Base-by-base conservation (phyloP, 2,797 vertebrate genomes). In the Vespertilio murinus region DNA sequence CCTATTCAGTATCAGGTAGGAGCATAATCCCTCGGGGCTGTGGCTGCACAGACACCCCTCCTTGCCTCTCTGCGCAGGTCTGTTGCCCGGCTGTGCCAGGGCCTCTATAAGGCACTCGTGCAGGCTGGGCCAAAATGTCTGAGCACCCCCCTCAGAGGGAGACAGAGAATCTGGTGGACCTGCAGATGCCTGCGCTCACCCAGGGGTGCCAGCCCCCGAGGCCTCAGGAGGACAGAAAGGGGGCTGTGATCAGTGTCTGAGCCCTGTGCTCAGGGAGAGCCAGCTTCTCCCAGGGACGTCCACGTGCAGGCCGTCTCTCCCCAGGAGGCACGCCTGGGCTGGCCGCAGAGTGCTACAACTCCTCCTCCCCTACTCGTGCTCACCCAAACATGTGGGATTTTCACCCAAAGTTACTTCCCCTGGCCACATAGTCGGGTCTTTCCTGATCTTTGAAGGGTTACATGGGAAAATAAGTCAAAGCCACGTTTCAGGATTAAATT, bases 361-460 rank as follows among this genome's bases (percentile, higher is more conserved):
- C 13, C n/a, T 3, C 2, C 1, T 4, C 2, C 2, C 52, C 38
- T 6, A 12, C 38, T 69, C 28, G 0, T 4, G 10, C 10, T 1
- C 1, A 8, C 75, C 13, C 23, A 23, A 5, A 12, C 14, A 0
- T 28, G 42, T 5, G 28, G 61, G 33, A 17, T 7, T 40, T 70
- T 52, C 16, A 8, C 45, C 28, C 52, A 8, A 8, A 22, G n/a
- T 17, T 9, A 12, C 20, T 28, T 9, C 30, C 38, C 38, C n/a
- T 20, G 70, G 74, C 14, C 35, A 2, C 17, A 2, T 0, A 30
- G 42, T 42, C 70, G 3, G 73, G 8, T 9, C 90, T 90, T 40
- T 22, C 77, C 64, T 25, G 42, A 40, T 45, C 18, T 28, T 16
- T 47, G 30, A 56, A 47, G 71, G 18, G 30, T 38, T 28, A 42